These are phyloP conservation scores for Geodia barretti DNA, from an alignment of 37 sponge, comb jelly and placozoan species.

Conservation along the genomic window DNA sequence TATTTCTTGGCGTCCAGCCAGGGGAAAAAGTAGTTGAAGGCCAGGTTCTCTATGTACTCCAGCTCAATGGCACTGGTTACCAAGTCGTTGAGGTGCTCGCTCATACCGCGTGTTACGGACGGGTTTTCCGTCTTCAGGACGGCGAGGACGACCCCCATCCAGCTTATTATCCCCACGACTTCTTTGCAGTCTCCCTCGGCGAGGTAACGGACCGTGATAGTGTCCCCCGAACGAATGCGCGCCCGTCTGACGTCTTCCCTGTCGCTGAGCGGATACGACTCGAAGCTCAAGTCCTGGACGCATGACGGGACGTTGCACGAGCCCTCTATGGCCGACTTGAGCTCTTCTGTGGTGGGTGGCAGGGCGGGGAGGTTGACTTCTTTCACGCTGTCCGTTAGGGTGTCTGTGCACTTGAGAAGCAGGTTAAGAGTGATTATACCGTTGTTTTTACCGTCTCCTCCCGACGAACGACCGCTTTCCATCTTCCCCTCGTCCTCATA, in stretches of 20 bases:
- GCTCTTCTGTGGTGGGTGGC: neutral
- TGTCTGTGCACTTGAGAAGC: conserved; percentile 19
- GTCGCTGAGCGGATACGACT: neutral
- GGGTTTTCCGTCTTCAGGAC: conserved; percentile 5
- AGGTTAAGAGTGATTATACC: conserved; percentile 7
- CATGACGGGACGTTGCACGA: conserved; percentile 10
- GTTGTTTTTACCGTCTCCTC: neutral
- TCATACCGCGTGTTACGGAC: neutral
- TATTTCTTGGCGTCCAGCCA: conserved; percentile 23
- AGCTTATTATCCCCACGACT: neutral
- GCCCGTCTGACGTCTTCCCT: neutral
- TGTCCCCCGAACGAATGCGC: conserved; percentile 8
- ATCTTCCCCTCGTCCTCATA: no score
- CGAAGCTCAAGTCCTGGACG: neutral
- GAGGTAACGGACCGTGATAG: neutral
- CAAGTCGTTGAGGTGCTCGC: neutral
- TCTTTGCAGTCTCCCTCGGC: conserved; percentile 13
- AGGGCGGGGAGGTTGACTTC: neutral
- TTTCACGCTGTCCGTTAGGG: neutral
- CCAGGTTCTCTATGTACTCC: conserved; percentile 10
- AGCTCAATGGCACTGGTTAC: neutral
- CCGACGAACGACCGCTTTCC: neutral
- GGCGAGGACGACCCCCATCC: neutral
- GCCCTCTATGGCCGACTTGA: conserved; percentile 1
- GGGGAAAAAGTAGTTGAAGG: conserved; percentile 30